These are phyloP conservation scores for Empidonax traillii DNA, from an alignment of 2,113 vertebrate species.

Conservation along the genomic window DNA sequence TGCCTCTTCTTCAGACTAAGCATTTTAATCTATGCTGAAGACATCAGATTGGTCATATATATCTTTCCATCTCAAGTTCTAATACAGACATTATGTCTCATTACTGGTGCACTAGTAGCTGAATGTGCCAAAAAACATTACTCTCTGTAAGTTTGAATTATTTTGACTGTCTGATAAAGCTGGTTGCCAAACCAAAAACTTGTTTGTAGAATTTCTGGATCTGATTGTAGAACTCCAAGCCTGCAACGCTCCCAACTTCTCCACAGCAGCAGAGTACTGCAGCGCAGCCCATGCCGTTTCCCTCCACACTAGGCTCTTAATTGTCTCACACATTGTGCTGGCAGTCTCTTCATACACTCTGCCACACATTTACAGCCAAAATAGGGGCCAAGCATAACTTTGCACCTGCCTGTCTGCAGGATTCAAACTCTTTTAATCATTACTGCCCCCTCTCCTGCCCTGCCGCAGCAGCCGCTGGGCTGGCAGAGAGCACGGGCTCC, in stretches of 20 bases:
- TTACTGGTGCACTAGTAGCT: background rate
- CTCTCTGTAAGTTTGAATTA: background rate
- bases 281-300: accelerated
- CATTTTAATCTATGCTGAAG: background rate
- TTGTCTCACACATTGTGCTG: background rate
- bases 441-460: background rate
- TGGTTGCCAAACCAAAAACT: background rate
- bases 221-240: background rate
- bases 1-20: background rate
- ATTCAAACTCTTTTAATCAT: background rate
- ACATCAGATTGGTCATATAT: background rate
- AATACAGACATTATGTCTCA: background rate
- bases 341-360: background rate
- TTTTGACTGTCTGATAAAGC: background rate
- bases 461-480: background rate
- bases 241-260: background rate
- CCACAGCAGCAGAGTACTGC: background rate
- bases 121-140: background rate
- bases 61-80: background rate
- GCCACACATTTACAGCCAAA: background rate
- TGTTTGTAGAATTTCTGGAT: background rate
- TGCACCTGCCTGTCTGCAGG: background rate
- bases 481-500: background rate
- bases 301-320: background rate
- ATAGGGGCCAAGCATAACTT: background rate